These are phyloP conservation scores for Villa cingulata DNA, from an alignment of 2,888 invertebrate species.

Conservation along the genomic window DNA sequence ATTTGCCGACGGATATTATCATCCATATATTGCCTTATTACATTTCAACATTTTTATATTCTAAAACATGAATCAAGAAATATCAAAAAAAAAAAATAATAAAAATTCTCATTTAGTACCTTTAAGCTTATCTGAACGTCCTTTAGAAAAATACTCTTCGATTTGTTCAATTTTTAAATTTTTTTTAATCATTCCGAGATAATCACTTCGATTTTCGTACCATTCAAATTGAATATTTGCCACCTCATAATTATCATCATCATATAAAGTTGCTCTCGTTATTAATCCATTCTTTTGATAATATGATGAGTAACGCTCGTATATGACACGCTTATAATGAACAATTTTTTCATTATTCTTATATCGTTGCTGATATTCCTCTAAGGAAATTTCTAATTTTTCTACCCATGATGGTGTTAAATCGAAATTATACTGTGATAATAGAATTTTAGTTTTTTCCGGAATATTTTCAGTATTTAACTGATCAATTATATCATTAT, in stretches of 20 bases:
- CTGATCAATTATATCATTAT: slow-evolving; percentile 39
- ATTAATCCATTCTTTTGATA: slow-evolving; percentile 51
- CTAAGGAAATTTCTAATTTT: slow-evolving; percentile 43
- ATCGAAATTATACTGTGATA: slow-evolving; percentile 56
- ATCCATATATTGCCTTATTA: no score
- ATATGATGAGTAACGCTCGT: slow-evolving; percentile 69
- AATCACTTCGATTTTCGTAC: slow-evolving; percentile 53
- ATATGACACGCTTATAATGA: slow-evolving; percentile 56
- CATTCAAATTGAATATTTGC: slow-evolving; percentile 42
- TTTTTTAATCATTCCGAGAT: slow-evolving; percentile 41
- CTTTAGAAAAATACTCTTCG: slow-evolving; percentile 48
- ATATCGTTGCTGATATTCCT: slow-evolving; percentile 54
- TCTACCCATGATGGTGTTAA: slow-evolving; percentile 64
- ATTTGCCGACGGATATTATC: no score
- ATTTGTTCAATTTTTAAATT: slow-evolving; percentile 40
- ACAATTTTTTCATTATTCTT: slow-evolving; percentile 55
- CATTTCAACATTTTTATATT: no score
- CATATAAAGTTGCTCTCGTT: slow-evolving; percentile 24
- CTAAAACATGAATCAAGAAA: no score
- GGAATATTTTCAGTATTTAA: slow-evolving; percentile 35
- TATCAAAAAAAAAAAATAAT: no score
- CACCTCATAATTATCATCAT: slow-evolving; percentile 23
- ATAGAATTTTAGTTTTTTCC: slow-evolving; percentile 35
- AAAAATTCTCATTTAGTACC: no score
- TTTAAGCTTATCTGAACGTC: slow-evolving; percentile 54